phyloP scores from a whole-genome alignment of 2,113 vertebrate species.

The Ptyas mucosa region DNA sequence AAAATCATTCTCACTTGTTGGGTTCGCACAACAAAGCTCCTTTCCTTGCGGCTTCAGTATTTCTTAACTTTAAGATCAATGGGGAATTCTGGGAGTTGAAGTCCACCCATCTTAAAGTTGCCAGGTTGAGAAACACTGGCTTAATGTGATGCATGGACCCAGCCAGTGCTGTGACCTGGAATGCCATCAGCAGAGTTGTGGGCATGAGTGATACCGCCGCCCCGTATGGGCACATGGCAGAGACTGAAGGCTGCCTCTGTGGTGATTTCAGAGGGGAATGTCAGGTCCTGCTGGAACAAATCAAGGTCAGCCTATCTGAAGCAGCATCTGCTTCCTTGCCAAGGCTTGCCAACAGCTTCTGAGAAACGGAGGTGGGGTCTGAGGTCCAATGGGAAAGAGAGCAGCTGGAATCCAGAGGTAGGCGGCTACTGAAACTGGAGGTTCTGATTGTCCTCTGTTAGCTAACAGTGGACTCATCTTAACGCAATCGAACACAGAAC shows the following conservation, averaged over 20 bases:
- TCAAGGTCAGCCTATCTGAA: background rate
- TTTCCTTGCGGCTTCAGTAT: background rate
- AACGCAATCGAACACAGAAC: background rate
- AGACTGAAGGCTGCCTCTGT: background rate
- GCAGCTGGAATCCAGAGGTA: background rate
- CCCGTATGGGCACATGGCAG: background rate
- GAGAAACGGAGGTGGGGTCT: background rate
- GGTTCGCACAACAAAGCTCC: background rate
- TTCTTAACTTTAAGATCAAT: background rate
- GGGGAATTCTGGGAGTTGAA: background rate
- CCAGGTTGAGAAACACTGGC: background rate
- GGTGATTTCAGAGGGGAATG: background rate
- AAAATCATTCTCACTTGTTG: background rate
- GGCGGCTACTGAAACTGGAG: background rate
- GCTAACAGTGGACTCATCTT: background rate
- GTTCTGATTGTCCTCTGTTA: background rate
- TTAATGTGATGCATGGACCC: background rate
- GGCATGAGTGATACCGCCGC: no score
- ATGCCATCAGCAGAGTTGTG: accelerated
- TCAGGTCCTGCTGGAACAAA: background rate
- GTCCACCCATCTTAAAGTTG: background rate
- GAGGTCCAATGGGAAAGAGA: background rate
- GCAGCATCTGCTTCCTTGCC: background rate
- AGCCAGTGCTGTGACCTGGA: background rate
- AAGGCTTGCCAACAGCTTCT: background rate